These are phyloP conservation scores for Pongo abelii DNA, from an alignment of 2,113 vertebrate species.

Conservation along the genomic window DNA sequence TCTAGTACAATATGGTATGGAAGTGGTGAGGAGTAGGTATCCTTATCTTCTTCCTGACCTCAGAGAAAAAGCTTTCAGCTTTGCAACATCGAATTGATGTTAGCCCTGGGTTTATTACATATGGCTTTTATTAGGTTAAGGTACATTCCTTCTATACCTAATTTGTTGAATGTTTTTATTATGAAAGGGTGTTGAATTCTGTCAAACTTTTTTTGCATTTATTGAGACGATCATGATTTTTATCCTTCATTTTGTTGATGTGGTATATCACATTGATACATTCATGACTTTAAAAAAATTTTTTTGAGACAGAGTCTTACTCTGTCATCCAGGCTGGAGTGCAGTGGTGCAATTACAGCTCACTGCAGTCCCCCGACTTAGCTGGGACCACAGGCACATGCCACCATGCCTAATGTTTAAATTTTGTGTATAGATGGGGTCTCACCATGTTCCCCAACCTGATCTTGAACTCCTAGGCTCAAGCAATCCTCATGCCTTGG, in stretches of 20 bases:
- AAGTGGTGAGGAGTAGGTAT: not conserved
- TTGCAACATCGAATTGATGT: not conserved
- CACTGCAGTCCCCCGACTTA: too few species aligned
- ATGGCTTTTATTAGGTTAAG: not conserved
- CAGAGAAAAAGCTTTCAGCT: not conserved
- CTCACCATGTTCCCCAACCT: too few species aligned
- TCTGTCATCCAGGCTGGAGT: too few species aligned
- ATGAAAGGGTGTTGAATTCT: not conserved
- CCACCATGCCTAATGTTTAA: too few species aligned
- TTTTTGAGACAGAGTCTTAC: too few species aligned
- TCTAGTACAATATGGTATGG: not conserved
- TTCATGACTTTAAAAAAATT: not conserved
- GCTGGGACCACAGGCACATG: too few species aligned
- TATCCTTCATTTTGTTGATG: not conserved
- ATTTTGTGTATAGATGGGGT: too few species aligned
- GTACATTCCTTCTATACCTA: not conserved
- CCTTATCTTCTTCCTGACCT: not conserved
- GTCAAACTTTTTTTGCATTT: not conserved
- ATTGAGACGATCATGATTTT: not conserved
- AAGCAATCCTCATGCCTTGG: too few species aligned
- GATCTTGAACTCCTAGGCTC: too few species aligned
- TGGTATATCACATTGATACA: not conserved
- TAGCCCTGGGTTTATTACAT: too few species aligned
- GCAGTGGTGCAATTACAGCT: too few species aligned
- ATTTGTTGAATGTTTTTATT: not conserved